These are phyloP conservation scores for Varanus salvator DNA, from an alignment of 2,113 vertebrate species.

Conservation along the genomic window DNA sequence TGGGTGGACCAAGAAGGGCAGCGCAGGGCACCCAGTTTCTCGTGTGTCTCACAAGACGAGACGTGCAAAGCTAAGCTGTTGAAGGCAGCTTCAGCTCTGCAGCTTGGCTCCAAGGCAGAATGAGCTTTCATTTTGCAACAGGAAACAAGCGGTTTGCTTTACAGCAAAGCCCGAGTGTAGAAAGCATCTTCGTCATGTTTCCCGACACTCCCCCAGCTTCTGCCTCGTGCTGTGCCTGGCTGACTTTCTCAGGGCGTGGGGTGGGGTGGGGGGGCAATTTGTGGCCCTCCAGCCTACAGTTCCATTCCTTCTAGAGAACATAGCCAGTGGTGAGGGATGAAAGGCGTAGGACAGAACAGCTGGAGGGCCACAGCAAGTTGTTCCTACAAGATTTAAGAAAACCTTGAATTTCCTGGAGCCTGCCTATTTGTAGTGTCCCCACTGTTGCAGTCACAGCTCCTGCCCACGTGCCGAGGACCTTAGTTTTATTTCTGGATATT, in stretches of 20 bases:
- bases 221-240: not conserved
- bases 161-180: no score
- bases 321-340: not conserved
- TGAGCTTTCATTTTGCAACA: not conserved
- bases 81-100: no score
- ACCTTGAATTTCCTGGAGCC: fast-evolving
- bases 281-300: not conserved
- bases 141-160: not conserved
- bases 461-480: not conserved
- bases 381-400: not conserved
- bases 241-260: not conserved
- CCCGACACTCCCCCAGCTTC: not conserved
- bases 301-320: not conserved
- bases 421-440: not conserved
- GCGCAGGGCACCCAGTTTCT: not conserved
- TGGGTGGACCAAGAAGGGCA: no score
- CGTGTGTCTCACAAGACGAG: not conserved
- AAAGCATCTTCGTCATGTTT: not conserved
- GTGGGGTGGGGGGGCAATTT: not conserved
- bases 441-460: not conserved
- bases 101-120: not conserved
- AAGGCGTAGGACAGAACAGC: not conserved
- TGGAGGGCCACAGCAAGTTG: not conserved
- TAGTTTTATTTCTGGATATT: not conserved
- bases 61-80: no score